Conservation (phyloP, 1,140 invertebrate genomes). For the Onthophagus taurus region DNA sequence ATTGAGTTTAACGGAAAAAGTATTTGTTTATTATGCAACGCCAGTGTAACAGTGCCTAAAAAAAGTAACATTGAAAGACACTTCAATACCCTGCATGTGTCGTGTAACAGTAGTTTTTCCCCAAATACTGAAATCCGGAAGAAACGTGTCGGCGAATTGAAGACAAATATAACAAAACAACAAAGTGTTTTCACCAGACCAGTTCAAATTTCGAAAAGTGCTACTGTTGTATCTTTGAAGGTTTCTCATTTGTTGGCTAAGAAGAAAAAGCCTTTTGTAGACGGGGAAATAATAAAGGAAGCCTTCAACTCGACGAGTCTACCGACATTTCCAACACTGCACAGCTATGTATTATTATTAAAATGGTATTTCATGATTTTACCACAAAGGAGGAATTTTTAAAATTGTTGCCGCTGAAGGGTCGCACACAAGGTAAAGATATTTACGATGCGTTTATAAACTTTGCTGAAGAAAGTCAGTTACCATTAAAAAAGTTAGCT, state of each 20-base stretch:
- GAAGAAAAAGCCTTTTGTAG: constrained; percentile 18
- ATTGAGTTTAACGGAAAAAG: constrained; percentile 13
- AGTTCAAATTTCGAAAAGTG: constrained; percentile 14
- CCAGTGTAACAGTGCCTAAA: constrained; percentile 14
- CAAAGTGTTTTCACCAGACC: constrained; percentile 25
- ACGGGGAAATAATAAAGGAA: constrained; percentile 14
- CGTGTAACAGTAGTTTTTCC: constrained; percentile 15
- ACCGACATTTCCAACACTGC: constrained; percentile 11
- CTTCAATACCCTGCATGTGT: too few relatives aligned
- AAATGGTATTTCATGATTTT: constrained; percentile 18
- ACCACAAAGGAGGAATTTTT: constrained; percentile 19
- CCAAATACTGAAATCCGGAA: constrained; percentile 29
- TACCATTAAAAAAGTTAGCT: constrained; percentile 18
- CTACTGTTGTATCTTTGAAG: constrained; percentile 23
- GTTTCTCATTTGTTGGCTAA: constrained; percentile 26
- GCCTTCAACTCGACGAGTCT: constrained; percentile 18
- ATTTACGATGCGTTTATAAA: constrained; percentile 13
- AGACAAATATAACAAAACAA: constrained; percentile 23
- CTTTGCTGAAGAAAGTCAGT: constrained; percentile 10
- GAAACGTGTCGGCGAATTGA: constrained; percentile 25
- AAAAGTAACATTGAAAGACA: constrained; percentile 18
- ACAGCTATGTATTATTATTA: constrained; percentile 13
- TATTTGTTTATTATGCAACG: constrained; percentile 16
- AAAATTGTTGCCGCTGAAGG: constrained; percentile 7
- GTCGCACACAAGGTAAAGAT: constrained; percentile 8